phyloP scores from a whole-genome alignment of 1,140 invertebrate species.

The Tetramorium simillimum region DNA sequence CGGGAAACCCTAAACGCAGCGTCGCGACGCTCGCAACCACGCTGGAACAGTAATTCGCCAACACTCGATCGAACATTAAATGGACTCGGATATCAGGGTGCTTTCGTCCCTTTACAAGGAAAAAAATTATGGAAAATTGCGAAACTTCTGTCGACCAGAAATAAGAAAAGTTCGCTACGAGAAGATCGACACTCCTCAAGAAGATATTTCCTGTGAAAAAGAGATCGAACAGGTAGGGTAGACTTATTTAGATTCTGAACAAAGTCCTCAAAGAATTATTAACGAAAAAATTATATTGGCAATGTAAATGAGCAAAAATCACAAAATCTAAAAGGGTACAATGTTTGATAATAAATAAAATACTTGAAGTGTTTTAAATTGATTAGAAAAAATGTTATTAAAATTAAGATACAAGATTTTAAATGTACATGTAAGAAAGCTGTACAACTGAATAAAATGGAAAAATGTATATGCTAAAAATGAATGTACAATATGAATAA shows the following conservation, averaged over 20 bases:
- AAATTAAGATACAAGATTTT: not conserved
- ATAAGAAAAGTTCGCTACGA: slow-evolving; percentile 22
- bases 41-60: slow-evolving; percentile 8
- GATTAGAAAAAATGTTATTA: not conserved
- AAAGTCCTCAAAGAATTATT: not conserved
- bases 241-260: slow-evolving; percentile 31
- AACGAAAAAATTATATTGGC: not conserved
- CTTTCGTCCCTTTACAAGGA: not conserved
- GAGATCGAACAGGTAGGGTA: not conserved
- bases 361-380: not conserved
- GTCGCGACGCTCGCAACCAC: not conserved
- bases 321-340: not conserved
- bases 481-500: not conserved
- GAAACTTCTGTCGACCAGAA: slow-evolving; percentile 33
- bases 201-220: slow-evolving; percentile 22
- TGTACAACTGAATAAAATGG: not conserved
- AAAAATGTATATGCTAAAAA: not conserved
- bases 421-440: not conserved
- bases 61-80: slow-evolving; percentile 33
- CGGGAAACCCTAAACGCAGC: slow-evolving; percentile 8
- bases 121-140: slow-evolving; percentile 41
- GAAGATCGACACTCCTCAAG: not conserved
- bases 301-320: not conserved
- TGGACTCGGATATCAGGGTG: not conserved
- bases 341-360: not conserved